Evolutionary conservation across 2,888 invertebrate species (phyloP), one percentile per base, ranked within the genome.

Genomic region (Napeogenes sylphis): DNA sequence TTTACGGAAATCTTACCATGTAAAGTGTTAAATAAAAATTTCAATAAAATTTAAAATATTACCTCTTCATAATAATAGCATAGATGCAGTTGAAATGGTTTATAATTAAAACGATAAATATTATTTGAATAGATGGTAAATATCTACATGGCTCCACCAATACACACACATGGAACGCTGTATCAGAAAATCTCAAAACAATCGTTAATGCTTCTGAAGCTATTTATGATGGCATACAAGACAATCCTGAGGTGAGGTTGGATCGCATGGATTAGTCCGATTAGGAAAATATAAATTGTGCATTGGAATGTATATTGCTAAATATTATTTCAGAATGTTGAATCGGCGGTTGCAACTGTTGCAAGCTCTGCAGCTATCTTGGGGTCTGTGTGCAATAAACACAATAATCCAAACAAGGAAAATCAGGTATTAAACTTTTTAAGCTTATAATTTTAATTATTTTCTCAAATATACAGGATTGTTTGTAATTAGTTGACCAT

Each of bases 371-470:
- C 70, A 0, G 65, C 66, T 35, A 67, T 68, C 55, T 59, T 74
- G 4, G 65, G 64, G 8, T 68, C 65, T 55, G 55, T 63, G 3
- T 69, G 68, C 55, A 70, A 68, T 45, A 71, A 70, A 46, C 53
- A 56, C 14, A 58, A 63, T 2, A 66, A 69, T 46, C 10, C 60
- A 5, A 66, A 64, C 6, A 69, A 68, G 57, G 70, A 70, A 61
- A 64, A 68, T 58, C 65, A 71, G 72, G 74, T 73, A 68, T 2
- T 21, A 13, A 42, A 32, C 6, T 30, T 42, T 55, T 21, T 10
- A 60, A 42, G 8, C 8, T 38, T 38, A 13, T n/a, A 13, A 45
- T 12, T 45, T 53, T 30, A 53, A 42, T 47, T 30, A 14, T 45
- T 51, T 59, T 55, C 5, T 21, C 4, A 14, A 2, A 51, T 42